Evolutionary conservation across 1,140 invertebrate species (phyloP), one percentile per base, ranked within the genome.

Genomic region (Pinna nobilis): DNA sequence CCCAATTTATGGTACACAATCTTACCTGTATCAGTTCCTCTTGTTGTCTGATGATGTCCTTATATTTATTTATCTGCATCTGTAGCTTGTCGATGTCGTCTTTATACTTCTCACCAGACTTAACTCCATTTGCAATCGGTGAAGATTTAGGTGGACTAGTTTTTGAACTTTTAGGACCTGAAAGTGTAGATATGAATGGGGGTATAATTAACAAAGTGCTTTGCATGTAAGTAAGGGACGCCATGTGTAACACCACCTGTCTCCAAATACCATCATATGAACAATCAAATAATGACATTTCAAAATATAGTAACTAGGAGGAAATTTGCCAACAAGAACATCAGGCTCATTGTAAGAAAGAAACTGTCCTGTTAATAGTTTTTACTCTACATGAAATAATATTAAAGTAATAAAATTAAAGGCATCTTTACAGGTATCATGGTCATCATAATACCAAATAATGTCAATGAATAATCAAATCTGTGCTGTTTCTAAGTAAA

Each of bases 11-110:
- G n/a, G n/a, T n/a, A n/a, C n/a, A n/a, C n/a, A n/a, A 53, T 35
- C 32, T 13, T 74, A 87, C 85, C 80, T 86, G 83, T 61, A 87
- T 84, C 15, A 87, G 61, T n/a, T 82, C 74, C 64, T 87, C 84
- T 37, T 87, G 86, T 70, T 87, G 81, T 74, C 84, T 76, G 13
- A 87, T 85, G 37, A 87, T 82, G 28, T 80, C 77, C 49, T 84
- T 82, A 67, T 87, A 87, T 39, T 83, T 82, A 28, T 65, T 66
- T 11, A 86, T 80, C 76, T 86, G 82, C 60, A 70, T 79, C 39
- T 75, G 77, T 18, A 85, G 71, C 28, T 80, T 80, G 9, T 86
- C 84, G 35, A 81, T 39, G 39, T 85, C 74, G 18, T 70, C 63
- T 60, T 67, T 39, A 70, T 59, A 59, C 20, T 15, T 59, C 55